These are phyloP conservation scores for Oreochromis grahami DNA, from an alignment of 2,797 vertebrate genomes.

Conservation along the genomic window DNA sequence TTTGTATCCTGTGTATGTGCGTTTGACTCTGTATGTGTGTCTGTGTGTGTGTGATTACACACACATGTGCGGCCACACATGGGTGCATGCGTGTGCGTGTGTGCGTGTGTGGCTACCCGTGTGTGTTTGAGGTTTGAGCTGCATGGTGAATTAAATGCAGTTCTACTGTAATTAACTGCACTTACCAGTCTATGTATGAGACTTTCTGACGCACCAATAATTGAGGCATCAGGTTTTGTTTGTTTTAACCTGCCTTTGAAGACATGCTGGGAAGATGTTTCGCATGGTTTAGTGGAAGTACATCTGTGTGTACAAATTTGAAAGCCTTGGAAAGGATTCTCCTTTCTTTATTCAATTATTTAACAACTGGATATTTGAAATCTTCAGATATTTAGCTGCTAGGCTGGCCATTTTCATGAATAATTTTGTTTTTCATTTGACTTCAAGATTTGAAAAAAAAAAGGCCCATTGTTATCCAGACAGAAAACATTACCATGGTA, in stretches of 20 bases:
- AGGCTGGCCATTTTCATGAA: not conserved
- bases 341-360: constrained; percentile 1
- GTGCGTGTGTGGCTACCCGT: constrained; percentile 7
- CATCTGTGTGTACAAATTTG: constrained; percentile 51
- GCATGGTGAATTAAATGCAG: constrained; percentile 73
- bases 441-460: not conserved
- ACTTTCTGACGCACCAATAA: constrained; percentile 74
- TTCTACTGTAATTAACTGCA: constrained; percentile 77
- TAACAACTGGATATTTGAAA: constrained; percentile 7
- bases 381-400: not conserved
- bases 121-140: constrained; percentile 67
- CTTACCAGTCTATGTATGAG: constrained; percentile 73
- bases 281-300: constrained; percentile 44
- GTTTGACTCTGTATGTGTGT: not conserved
- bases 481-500: constrained; percentile 39
- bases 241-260: constrained; percentile 76
- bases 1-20: constrained; percentile 48
- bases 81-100: not conserved
- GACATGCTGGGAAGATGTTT: constrained; percentile 62
- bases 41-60: not conserved
- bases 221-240: constrained; percentile 76
- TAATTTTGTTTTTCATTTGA: constrained; percentile 30
- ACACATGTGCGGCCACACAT: constrained; percentile 4
- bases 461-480: constrained; percentile 37
- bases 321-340: constrained; percentile 19